phyloP scores from a whole-genome alignment of 2,797 vertebrate species.

The Darevskia mixta region DNA sequence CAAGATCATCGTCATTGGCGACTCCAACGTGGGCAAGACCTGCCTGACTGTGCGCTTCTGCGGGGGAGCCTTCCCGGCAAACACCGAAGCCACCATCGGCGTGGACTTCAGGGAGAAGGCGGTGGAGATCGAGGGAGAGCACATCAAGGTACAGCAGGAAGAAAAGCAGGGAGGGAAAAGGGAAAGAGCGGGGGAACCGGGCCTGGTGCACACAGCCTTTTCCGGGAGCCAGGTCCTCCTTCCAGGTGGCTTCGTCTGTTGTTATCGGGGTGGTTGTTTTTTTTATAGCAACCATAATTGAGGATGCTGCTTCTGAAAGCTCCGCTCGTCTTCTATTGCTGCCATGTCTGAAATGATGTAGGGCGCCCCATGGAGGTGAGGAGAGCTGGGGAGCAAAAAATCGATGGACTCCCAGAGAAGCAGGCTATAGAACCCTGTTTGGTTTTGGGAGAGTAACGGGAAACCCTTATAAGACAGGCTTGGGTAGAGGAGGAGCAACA shows the following conservation, averaged over 20 bases:
- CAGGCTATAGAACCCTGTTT: background rate
- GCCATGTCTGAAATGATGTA: no score
- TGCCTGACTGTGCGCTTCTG: conserved; percentile 95
- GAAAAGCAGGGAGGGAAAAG: conserved; percentile 41
- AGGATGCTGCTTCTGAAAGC: background rate
- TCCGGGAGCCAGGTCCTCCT: no score
- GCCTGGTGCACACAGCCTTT: background rate
- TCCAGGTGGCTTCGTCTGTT: background rate
- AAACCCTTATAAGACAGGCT: background rate
- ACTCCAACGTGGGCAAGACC: conserved; percentile 95
- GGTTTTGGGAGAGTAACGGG: background rate
- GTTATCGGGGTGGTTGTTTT: background rate
- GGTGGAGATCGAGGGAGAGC: conserved; percentile 90
- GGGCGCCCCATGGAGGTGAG: background rate
- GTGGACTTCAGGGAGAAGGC: conserved; percentile 95
- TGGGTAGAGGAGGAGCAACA: background rate
- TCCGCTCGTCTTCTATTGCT: background rate
- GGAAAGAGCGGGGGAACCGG: no score
- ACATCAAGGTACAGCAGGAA: conserved; percentile 87
- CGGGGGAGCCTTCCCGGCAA: conserved; percentile 90
- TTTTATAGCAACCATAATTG: background rate
- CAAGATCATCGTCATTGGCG: conserved; percentile 95
- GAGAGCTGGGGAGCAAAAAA: background rate
- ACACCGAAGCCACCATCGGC: conserved; percentile 94
- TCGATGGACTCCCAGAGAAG: background rate